Conservation (phyloP, 2,797 vertebrate species). For the Oryzias dopingdopingensis region DNA sequence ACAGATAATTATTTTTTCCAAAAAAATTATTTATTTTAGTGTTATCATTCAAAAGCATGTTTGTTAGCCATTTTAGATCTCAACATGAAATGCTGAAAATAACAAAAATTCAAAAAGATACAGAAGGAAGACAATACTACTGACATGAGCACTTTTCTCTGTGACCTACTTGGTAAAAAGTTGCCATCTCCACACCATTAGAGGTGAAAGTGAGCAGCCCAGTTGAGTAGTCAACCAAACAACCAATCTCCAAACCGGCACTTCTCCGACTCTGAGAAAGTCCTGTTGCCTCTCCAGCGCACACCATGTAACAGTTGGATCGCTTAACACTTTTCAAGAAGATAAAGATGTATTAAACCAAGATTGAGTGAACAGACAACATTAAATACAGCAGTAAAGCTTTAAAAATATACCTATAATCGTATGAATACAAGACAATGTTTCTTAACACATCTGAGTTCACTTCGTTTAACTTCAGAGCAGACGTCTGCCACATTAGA, state of each 20-base stretch:
- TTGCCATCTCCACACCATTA: conserved; percentile 90
- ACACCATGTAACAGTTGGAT: conserved; percentile 94
- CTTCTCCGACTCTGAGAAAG: conserved; percentile 88
- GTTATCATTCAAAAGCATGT: neutral
- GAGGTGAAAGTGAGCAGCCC: conserved; percentile 91
- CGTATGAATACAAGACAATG: neutral
- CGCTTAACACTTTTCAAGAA: conserved; percentile 84
- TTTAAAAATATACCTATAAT: neutral
- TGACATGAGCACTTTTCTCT: no score
- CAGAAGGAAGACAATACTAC: no score
- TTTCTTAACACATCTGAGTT: neutral
- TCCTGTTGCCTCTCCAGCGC: conserved; percentile 88
- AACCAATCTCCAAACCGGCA: conserved; percentile 89
- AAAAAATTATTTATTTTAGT: neutral
- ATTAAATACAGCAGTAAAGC: neutral
- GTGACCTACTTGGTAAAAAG: conserved; percentile 84
- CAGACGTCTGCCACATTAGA: neutral
- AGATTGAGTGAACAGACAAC: neutral
- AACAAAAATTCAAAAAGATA: no score
- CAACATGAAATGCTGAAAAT: no score
- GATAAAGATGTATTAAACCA: neutral
- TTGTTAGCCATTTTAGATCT: no score
- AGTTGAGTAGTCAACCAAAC: conserved; percentile 85
- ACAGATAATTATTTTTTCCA: conserved; percentile 8
- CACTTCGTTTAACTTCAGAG: neutral